Conservation (phyloP, 2,797 vertebrate genomes). For the Enteromius fasciolatus region DNA sequence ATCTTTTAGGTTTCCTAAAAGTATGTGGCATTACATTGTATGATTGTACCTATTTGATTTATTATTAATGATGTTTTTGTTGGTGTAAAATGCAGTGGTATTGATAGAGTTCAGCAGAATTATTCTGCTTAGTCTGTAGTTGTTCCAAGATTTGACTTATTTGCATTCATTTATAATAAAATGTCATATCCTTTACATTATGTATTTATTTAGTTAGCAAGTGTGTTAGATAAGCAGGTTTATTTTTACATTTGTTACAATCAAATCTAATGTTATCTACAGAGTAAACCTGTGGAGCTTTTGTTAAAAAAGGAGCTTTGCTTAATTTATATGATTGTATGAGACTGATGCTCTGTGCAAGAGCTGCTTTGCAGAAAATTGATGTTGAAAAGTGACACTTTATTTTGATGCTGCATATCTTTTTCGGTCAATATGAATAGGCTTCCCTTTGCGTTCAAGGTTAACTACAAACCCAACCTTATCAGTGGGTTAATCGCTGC, state of each 20-base stretch:
- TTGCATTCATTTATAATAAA: neutral
- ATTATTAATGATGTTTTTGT: neutral
- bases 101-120: neutral
- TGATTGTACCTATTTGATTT: neutral
- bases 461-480: neutral
- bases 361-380: neutral
- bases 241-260: neutral
- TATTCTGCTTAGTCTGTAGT: neutral
- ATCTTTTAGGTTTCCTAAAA: neutral
- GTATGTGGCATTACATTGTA: neutral
- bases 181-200: neutral
- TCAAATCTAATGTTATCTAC: neutral
- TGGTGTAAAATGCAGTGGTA: neutral
- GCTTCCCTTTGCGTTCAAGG: neutral
- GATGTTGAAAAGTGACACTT: neutral
- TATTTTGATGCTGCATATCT: neutral
- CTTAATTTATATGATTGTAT: neutral
- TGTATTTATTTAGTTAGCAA: neutral
- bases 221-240: neutral
- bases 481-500: neutral
- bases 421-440: neutral
- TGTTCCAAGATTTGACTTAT: neutral
- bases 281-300: neutral
- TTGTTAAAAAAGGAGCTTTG: neutral
- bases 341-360: neutral